phyloP scores from a whole-genome alignment of 2,797 vertebrate species.

The Pseudochirops cupreus region DNA sequence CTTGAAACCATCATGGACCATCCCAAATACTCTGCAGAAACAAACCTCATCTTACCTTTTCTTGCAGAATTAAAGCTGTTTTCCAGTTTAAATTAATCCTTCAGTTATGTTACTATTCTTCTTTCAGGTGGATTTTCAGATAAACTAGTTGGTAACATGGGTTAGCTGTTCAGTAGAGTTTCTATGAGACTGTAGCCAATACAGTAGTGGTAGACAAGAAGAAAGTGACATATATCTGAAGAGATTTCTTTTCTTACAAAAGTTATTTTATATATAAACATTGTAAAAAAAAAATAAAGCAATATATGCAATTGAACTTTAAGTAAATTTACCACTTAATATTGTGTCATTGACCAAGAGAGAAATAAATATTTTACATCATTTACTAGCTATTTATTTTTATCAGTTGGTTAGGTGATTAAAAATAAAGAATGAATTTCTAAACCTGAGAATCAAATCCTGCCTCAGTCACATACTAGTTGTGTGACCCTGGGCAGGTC shows the following conservation, averaged over 20 bases:
- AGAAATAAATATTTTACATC: not conserved
- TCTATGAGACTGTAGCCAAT: not conserved
- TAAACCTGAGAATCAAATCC: no score
- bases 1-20: not conserved
- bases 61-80: not conserved
- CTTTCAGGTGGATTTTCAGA: not conserved
- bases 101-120: not conserved
- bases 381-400: not conserved
- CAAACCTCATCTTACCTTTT: not conserved
- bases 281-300: not conserved
- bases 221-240: not conserved
- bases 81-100: not conserved
- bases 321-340: not conserved
- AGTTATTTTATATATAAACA: not conserved
- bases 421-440: not conserved
- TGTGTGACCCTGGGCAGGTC: no score
- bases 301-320: not conserved
- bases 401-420: not conserved
- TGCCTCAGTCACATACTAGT: no score
- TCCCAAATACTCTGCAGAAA: not conserved
- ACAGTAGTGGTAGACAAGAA: not conserved
- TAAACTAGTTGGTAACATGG: not conserved
- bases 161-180: not conserved
- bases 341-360: not conserved
- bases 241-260: not conserved